Base-by-base conservation (phyloP, 2,113 vertebrate species). In the Microtus richardsoni region DNA sequence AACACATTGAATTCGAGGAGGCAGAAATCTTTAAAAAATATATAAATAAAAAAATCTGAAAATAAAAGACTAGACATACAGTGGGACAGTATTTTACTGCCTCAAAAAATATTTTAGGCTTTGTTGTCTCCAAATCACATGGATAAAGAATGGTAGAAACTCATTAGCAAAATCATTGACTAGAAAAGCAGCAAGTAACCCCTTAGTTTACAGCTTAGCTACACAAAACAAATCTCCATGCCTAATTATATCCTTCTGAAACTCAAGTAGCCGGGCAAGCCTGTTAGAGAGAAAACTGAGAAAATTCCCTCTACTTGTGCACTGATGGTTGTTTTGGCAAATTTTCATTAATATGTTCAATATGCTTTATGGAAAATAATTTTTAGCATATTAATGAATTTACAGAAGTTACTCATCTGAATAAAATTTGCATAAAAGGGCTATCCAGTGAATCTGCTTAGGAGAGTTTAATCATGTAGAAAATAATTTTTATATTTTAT, bases 1-100 rank as follows among this genome's bases (percentile, higher is more conserved):
- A 90, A 96, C 91, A 83, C 77, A 93, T 14, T 94, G 92, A 70
- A 91, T 97, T 96, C n/a, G n/a, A n/a, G n/a, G n/a, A n/a, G n/a
- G n/a, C n/a, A n/a, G n/a, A n/a, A n/a, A n/a, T n/a, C n/a, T n/a
- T n/a, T n/a, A n/a, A n/a, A n/a, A n/a, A n/a, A n/a, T n/a, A n/a
- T n/a, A n/a, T n/a, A n/a, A n/a, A n/a, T n/a, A n/a, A n/a, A n/a
- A n/a, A n/a, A n/a, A n/a, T n/a, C n/a, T n/a, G n/a, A n/a, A n/a
- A n/a, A n/a, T n/a, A n/a, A n/a, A n/a, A n/a, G n/a, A n/a, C n/a
- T n/a, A 89, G 41, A 54, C 6, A 19, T 84, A 80, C 44, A 79
- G 39, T 17, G 36, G 70, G 64, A 77, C 44, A 30, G 68, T 88
- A 60, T 60, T 90, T 93, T 94, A 79, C 80, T 89, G 33, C 54